Evolutionary conservation across 2,888 invertebrate genomes (phyloP).

Genomic region (Hipparchia semele): DNA sequence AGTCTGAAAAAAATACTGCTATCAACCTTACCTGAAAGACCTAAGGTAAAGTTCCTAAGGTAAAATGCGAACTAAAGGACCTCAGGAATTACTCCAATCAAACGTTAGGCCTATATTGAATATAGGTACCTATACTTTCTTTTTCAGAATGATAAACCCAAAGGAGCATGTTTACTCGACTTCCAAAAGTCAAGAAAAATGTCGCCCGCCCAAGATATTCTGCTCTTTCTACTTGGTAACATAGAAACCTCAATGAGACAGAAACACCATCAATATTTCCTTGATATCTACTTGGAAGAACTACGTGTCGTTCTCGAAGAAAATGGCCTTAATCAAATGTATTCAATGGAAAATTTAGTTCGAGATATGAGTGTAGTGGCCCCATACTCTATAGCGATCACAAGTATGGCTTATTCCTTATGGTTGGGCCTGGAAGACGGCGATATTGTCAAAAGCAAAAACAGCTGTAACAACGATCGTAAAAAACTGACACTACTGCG

Average conservation of each 20-base stretch:
- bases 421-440: slow-evolving; percentile 39
- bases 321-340: slow-evolving; percentile 21
- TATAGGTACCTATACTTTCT: background rate
- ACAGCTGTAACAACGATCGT: slow-evolving; percentile 12
- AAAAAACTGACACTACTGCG: background rate
- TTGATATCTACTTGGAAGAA: slow-evolving; percentile 25
- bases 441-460: slow-evolving; percentile 32
- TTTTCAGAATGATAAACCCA: slow-evolving; percentile 37
- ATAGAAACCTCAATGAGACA: slow-evolving; percentile 11
- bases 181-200: slow-evolving; percentile 36
- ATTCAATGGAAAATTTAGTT: slow-evolving; percentile 33
- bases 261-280: slow-evolving; percentile 27
- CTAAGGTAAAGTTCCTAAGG: no score
- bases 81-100: no score
- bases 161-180: slow-evolving; percentile 38
- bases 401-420: slow-evolving; percentile 35
- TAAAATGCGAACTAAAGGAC: no score
- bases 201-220: slow-evolving; percentile 38
- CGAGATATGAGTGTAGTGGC: slow-evolving; percentile 35
- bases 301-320: slow-evolving; percentile 22
- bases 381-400: slow-evolving; percentile 26
- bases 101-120: no score
- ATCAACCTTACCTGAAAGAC: no score
- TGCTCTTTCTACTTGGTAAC: slow-evolving; percentile 33
- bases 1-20: no score